A percentile compares a stretch with the other conserved stretches of the same genome.
Evolutionary conservation across 2,797 vertebrate genomes (phyloP).

Genomic region (Pelobates cultripes): DNA sequence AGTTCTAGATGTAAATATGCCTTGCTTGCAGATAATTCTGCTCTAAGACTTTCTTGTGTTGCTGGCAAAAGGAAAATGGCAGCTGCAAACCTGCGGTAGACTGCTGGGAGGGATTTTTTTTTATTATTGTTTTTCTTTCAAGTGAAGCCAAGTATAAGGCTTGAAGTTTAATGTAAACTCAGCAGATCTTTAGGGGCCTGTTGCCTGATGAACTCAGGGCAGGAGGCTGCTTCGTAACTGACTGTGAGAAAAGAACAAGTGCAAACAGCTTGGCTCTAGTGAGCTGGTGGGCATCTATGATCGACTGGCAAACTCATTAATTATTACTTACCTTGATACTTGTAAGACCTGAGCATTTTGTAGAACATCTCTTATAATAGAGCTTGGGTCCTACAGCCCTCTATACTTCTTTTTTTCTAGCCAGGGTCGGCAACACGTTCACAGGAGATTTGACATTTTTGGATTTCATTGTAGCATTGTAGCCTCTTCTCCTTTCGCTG

Average conservation of each 20-base stretch:
- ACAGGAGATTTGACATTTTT: too few relatives aligned
- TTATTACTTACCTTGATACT: too few relatives aligned
- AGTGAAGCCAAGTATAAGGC: slow-evolving; percentile 74
- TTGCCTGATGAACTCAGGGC: slow-evolving; percentile 47
- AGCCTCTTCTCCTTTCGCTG: too few relatives aligned
- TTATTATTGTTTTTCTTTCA: slow-evolving; percentile 66
- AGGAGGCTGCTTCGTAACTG: slow-evolving; percentile 41
- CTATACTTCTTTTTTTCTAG: too few relatives aligned
- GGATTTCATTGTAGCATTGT: too few relatives aligned
- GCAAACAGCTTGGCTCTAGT: not conserved
- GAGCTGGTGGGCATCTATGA: too few relatives aligned
- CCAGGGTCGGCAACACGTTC: too few relatives aligned
- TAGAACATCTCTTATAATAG: too few relatives aligned
- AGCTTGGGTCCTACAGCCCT: too few relatives aligned
- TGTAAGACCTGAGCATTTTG: too few relatives aligned
- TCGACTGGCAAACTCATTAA: too few relatives aligned
- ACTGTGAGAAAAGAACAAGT: not conserved
- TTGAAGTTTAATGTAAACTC: slow-evolving; percentile 66
- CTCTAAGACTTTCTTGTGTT: slow-evolving; percentile 46
- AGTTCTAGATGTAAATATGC: not conserved
- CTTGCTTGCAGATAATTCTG: slow-evolving; percentile 44
- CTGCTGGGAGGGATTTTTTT: slow-evolving; percentile 52
- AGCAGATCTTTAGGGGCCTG: slow-evolving; percentile 40
- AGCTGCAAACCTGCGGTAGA: slow-evolving; percentile 69
- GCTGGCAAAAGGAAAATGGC: slow-evolving; percentile 66